phyloP scores from a whole-genome alignment of 2,888 invertebrate genomes.

The Cacoxenus indagator region DNA sequence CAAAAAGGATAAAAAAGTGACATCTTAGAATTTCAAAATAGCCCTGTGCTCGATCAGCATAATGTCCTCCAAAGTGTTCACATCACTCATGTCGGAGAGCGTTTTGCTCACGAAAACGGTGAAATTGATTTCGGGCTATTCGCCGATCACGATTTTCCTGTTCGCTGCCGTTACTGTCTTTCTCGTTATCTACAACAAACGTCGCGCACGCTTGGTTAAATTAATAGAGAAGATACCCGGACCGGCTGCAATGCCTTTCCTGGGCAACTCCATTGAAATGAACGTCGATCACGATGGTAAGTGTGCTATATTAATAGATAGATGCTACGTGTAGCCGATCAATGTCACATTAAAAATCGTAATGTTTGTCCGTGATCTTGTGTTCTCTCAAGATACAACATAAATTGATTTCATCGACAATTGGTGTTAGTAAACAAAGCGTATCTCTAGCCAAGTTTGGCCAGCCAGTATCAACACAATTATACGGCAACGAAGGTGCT shows the following conservation, averaged over 20 bases:
- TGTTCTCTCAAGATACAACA: constrained; percentile 6
- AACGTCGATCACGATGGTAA: constrained; percentile 75
- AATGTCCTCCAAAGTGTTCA: constrained; percentile 64
- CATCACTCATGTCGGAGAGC: constrained; percentile 65
- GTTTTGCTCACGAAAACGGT: constrained; percentile 62
- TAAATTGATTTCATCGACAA: constrained; percentile 42
- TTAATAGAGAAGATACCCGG: constrained; percentile 75
- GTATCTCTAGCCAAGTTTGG: constrained; percentile 3
- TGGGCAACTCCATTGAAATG: constrained; percentile 76
- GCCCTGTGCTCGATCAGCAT: constrained; percentile 35
- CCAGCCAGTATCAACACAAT: neutral
- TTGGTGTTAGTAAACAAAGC: constrained; percentile 40
- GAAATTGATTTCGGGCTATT: constrained; percentile 64
- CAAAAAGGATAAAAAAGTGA: neutral
- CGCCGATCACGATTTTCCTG: constrained; percentile 66
- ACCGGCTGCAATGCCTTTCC: constrained; percentile 74
- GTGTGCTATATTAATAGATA: constrained; percentile 30
- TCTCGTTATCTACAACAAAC: constrained; percentile 64
- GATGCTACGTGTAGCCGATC: neutral
- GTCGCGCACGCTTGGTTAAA: constrained; percentile 69
- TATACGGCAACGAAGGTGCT: constrained; percentile 42
- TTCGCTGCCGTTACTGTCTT: constrained; percentile 54
- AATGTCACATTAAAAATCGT: too few relatives aligned
- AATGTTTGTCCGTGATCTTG: constrained; percentile 44
- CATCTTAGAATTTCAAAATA: constrained; percentile 20